Base-by-base conservation (phyloP, 2,797 vertebrate genomes). In the Girardinus metallicus region DNA sequence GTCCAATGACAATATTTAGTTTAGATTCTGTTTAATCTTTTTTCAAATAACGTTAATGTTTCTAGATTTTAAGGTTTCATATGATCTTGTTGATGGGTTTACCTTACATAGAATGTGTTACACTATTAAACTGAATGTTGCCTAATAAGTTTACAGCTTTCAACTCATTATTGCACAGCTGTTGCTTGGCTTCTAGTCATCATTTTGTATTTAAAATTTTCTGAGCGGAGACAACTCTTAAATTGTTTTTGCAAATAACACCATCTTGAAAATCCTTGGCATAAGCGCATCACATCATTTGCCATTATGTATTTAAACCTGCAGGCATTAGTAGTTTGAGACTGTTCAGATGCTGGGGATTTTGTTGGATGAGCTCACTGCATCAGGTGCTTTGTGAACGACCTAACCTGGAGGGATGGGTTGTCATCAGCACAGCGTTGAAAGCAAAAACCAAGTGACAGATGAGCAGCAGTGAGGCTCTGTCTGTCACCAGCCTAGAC, bases 391-490 rank as follows among this genome's bases (percentile, higher is more conserved):
- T 80, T 21, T 44, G 31, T 77, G 77, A 78, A 78, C 73, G 78
- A 82, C 64, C 43, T 66, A 78, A 84, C 80, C 86, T 83, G n/a
- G 51, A 82, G 83, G 70, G 82, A 80, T 73, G 57, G 49, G 39
- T 74, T 79, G 76, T 88, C 87, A 75, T 79, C 75, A n/a, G 29
- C 75, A 44, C 62, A 26, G 53, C 47, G 74, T 79, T 79, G 80
- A 87, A 85, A 75, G 77, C 85, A 87, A 75, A 91, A 60, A 83
- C 47, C 53, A 71, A 82, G 76, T 87, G 88, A 87, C 88, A 87
- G 88, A 84, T 89, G 86, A 89, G 83, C 81, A 83, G 79, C 73
- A 43, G 23, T 82, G 77, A 77, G 23, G 57, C 82, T 66, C 77
- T 51, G 46, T 72, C 55, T 10, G 53, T 74, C 88, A 75, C 53